phyloP scores from a whole-genome alignment of 2,888 invertebrate species.

The Nephrocerus scutellatus region DNA sequence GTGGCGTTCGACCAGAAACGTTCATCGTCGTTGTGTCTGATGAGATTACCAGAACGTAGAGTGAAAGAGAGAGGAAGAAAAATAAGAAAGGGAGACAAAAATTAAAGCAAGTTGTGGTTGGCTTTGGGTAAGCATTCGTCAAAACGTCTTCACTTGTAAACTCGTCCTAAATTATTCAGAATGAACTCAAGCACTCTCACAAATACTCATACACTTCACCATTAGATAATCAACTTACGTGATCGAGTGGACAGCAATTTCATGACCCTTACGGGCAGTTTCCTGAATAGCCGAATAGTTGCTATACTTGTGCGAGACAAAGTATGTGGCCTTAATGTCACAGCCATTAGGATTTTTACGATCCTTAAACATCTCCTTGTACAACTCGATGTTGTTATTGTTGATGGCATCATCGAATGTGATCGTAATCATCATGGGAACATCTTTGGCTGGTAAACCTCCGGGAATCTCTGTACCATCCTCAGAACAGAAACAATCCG shows the following conservation, averaged over 20 bases:
- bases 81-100: background rate
- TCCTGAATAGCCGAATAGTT: conserved; percentile 91
- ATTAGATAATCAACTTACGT: conserved; percentile 60
- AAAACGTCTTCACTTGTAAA: too few species aligned
- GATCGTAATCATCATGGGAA: conserved; percentile 90
- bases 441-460: conserved; percentile 73
- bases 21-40: conserved; percentile 83
- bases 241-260: conserved; percentile 89
- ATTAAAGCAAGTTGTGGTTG: too few species aligned
- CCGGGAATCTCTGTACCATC: conserved; percentile 83
- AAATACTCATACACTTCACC: too few species aligned
- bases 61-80: conserved; percentile 3
- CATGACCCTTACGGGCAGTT: conserved; percentile 84
- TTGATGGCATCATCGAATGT: conserved; percentile 94
- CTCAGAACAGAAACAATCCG: conserved; percentile 91
- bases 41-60: background rate
- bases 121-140: too few species aligned
- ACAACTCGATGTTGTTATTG: conserved; percentile 89
- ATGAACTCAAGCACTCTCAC: too few species aligned
- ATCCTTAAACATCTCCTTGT: conserved; percentile 86
- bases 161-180: too few species aligned
- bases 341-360: conserved; percentile 90
- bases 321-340: conserved; percentile 87
- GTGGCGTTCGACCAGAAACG: conserved; percentile 89
- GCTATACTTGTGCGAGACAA: conserved; percentile 87